These are phyloP conservation scores for Speoplatyrhinus poulsoni DNA, from an alignment of 2,113 vertebrate species.

Conservation along the genomic window DNA sequence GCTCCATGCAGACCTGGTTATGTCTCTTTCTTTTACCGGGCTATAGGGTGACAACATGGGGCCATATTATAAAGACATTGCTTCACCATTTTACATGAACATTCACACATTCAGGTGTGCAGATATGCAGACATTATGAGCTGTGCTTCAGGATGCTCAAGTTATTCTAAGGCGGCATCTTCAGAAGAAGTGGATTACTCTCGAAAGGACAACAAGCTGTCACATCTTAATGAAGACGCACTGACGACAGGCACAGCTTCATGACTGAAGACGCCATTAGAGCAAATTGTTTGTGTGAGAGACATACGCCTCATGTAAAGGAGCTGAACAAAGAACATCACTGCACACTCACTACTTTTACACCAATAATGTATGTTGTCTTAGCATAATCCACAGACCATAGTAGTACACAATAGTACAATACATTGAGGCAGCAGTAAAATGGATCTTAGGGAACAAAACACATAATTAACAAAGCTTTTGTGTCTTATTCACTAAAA, in stretches of 20 bases:
- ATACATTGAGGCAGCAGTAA: slow-evolving; percentile 14
- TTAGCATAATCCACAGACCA: slow-evolving; percentile 37
- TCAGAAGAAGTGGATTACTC: too few species aligned
- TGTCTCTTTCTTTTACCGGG: too few species aligned
- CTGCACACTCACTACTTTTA: slow-evolving; percentile 4
- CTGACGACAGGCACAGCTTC: neutral
- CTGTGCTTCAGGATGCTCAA: too few species aligned
- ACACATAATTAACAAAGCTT: slow-evolving; percentile 15
- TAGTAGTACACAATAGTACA: slow-evolving; percentile 15
- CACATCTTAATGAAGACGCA: neutral
- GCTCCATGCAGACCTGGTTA: neutral
- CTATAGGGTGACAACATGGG: too few species aligned
- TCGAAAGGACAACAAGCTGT: too few species aligned
- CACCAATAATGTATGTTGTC: slow-evolving; percentile 23
- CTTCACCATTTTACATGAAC: too few species aligned
- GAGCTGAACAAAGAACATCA: slow-evolving; percentile 4
- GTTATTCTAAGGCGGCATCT: too few species aligned
- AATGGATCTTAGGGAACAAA: neutral
- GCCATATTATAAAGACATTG: too few species aligned
- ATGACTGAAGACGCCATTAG: neutral
- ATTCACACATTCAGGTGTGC: too few species aligned
- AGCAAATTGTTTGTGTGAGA: neutral
- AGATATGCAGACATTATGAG: too few species aligned
- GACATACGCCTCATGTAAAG: neutral
- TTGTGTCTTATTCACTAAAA: slow-evolving; percentile 5